These are phyloP conservation scores for Sisyra terminalis DNA, from an alignment of 2,888 invertebrate species.

Conservation along the genomic window DNA sequence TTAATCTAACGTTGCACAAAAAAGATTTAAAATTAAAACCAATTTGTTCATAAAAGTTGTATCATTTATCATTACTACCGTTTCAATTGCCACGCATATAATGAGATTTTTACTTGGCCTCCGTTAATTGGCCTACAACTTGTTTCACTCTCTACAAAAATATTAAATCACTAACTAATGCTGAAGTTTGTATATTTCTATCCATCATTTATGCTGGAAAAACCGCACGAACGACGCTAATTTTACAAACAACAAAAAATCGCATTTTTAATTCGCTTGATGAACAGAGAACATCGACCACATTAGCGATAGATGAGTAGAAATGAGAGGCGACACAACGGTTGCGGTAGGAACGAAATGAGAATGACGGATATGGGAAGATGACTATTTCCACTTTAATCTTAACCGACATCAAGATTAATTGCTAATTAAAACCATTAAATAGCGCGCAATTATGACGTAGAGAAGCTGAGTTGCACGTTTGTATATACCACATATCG, in stretches of 20 bases:
- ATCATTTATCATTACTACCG: no score
- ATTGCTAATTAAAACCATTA: slow-evolving; percentile 6
- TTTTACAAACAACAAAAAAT: slow-evolving; percentile 1
- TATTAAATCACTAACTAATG: slow-evolving; percentile 2
- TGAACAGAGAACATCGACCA: background rate
- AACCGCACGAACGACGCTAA: background rate
- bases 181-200: background rate
- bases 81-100: no score
- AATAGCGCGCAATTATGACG: slow-evolving; percentile 2
- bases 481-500: no score
- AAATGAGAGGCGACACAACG: no score
- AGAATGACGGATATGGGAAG: background rate
- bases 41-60: no score
- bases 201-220: background rate
- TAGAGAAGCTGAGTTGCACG: no score
- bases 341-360: no score
- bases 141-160: slow-evolving; percentile 2
- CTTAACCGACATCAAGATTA: slow-evolving; percentile 6
- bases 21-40: no score
- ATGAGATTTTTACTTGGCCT: background rate
- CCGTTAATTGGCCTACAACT: slow-evolving; percentile 2
- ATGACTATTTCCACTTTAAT: background rate
- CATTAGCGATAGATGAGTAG: no score
- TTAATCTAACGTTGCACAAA: no score
- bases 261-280: slow-evolving; percentile 1